A percentile compares a stretch with the other conserved stretches of the same genome.
Conservation (phyloP, 2,888 invertebrate genomes). For the Pyralis farinalis region DNA sequence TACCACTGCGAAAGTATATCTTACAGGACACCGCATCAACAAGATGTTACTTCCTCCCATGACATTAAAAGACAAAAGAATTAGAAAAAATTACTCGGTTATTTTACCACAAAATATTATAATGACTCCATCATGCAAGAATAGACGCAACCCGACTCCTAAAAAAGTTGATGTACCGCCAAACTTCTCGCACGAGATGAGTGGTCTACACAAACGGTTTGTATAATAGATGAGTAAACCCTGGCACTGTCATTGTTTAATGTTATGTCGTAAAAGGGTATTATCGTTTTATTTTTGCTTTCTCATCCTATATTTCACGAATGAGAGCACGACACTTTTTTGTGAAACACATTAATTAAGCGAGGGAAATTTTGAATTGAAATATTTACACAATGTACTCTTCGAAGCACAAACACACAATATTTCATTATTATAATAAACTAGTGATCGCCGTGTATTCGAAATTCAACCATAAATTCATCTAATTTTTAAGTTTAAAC, state of each 20-base stretch:
- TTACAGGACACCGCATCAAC: too few species aligned
- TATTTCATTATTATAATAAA: too few species aligned
- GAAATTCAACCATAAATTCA: too few species aligned
- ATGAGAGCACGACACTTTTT: background rate
- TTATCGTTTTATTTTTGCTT: slow-evolving; percentile 42
- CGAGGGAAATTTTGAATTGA: background rate
- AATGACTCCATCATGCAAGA: slow-evolving; percentile 23
- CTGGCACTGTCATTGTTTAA: slow-evolving; percentile 54
- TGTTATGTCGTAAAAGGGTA: slow-evolving; percentile 46
- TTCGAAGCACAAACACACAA: too few species aligned
- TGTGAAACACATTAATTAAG: background rate
- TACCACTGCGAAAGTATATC: too few species aligned
- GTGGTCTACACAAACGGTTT: slow-evolving; percentile 25
- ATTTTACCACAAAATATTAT: slow-evolving; percentile 14
- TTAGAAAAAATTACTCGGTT: slow-evolving; percentile 16
- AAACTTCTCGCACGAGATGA: slow-evolving; percentile 20
- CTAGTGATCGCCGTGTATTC: too few species aligned
- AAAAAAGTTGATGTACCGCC: slow-evolving; percentile 24
- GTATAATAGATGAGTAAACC: slow-evolving; percentile 25
- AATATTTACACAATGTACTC: too few species aligned
- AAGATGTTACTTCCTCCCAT: too few species aligned
- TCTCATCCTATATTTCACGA: slow-evolving; percentile 26
- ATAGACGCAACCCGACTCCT: slow-evolving; percentile 21
- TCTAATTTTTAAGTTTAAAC: too few species aligned
- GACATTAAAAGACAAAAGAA: too few species aligned